Evolutionary conservation across 1,140 invertebrate genomes (phyloP), one percentile per base, ranked within the genome.

Genomic region (Hycleus cichorii): DNA sequence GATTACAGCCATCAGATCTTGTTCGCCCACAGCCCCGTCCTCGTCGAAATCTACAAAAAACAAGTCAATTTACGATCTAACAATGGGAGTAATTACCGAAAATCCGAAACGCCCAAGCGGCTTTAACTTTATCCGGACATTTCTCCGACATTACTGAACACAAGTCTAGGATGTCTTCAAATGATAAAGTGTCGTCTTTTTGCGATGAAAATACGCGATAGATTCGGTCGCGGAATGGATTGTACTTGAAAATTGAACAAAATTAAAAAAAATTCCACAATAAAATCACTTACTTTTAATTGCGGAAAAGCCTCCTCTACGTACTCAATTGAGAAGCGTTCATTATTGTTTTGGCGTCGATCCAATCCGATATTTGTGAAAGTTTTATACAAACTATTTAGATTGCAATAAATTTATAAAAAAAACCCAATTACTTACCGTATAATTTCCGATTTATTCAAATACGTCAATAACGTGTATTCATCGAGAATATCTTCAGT

Each of bases 81-180:
- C 47, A 51, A 52, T 42, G 40, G 9, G 40, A 2, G 25, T 40
- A 69, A 64, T 72, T 75, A 88, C 88, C 87, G 69, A 84, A 90
- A 57, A 91, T 82, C 71, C 77, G 78, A 68, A 90, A 90, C n/a
- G 87, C 87, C 81, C 89, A 90, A 6, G 75, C 72, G 8, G 87
- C 80, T 72, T 89, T 90, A 4, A 88, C 79, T 39, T 81, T 77
- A 10, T 78, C 66, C 0, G 87, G 87, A 59, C 87, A 86, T 56
- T 83, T 78, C 42, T 82, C 75, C 32, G 83, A 85, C 76, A 90
- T 85, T 3, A 83, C 86, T 2, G 87, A 88, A 61, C 80, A 86
- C 62, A 89, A 75, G 72, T 90, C 85, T n/a, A 90, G 66, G 44
- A 88, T 77, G 64, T 90, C 85, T 64, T 90, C 86, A 66, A 90